A percentile compares a stretch with the other conserved stretches of the same genome.
Conservation (phyloP, 2,797 vertebrate genomes). For the Xenentodon cancila region DNA sequence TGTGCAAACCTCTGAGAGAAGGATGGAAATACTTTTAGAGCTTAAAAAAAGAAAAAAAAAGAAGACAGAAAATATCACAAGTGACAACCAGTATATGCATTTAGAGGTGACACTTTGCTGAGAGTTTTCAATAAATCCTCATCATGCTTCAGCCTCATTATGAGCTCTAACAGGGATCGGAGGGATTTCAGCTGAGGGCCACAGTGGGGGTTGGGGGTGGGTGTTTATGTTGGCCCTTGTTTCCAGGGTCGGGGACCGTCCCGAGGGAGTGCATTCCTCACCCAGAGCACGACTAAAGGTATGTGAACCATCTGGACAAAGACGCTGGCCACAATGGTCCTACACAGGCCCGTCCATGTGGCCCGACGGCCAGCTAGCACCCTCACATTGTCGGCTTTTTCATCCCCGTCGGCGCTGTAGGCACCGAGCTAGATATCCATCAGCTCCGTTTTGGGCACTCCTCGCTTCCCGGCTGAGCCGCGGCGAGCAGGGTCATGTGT, state of each 20-base stretch:
- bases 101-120: conserved; percentile 15
- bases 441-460: conserved; percentile 54
- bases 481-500: conserved; percentile 48
- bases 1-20: conserved; percentile 45
- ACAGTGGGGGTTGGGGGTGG: conserved; percentile 65
- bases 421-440: conserved; percentile 71
- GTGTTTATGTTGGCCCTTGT: conserved; percentile 88
- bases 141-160: conserved; percentile 50
- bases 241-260: conserved; percentile 84
- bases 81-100: conserved; percentile 15
- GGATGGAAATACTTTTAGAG: conserved; percentile 21
- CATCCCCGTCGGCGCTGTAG: conserved; percentile 51
- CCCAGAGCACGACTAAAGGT: conserved; percentile 83
- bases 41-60: accelerated
- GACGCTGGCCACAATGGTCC: conserved; percentile 81
- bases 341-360: conserved; percentile 71
- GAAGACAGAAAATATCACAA: conserved; percentile 11
- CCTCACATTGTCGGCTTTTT: conserved; percentile 59
- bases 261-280: conserved; percentile 87
- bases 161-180: conserved; percentile 54
- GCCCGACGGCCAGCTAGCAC: conserved; percentile 33
- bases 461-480: conserved; percentile 39
- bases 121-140: conserved; percentile 22
- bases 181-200: conserved; percentile 65
- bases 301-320: conserved; percentile 89